Percentiles rank a stretch among this genome's conserved stretches.
Evolutionary conservation across 2,113 vertebrate species (phyloP).

Genomic region (Microcebus ravelobensis): DNA sequence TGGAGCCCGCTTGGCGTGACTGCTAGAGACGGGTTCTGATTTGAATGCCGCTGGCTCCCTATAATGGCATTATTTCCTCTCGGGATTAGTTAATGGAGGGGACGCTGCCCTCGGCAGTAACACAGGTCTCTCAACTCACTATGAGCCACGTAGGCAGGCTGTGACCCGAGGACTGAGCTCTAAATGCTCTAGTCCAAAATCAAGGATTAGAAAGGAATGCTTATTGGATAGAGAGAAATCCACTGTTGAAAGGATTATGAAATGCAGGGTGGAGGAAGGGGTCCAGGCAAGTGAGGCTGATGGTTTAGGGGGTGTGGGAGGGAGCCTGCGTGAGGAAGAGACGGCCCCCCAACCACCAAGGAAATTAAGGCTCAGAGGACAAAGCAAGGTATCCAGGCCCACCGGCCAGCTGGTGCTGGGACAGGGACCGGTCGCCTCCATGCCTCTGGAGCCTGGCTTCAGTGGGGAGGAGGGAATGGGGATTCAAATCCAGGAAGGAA

Average conservation of each 20-base stretch:
- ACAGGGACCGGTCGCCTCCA: neutral
- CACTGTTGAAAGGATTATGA: neutral
- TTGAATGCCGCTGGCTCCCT: neutral
- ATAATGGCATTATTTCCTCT: neutral
- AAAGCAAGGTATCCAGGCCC: neutral
- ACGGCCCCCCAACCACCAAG: neutral
- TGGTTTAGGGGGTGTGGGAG: neutral
- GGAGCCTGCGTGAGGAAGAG: no score
- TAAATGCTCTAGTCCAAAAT: neutral
- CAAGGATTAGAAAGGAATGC: constrained; percentile 28
- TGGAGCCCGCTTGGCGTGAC: neutral
- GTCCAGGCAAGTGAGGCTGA: neutral
- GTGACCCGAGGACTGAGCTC: neutral
- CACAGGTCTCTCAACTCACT: neutral
- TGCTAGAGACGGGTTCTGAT: neutral
- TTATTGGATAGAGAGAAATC: neutral
- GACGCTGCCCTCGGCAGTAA: neutral
- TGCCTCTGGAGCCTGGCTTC: neutral
- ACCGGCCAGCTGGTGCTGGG: neutral
- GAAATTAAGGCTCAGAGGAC: neutral
- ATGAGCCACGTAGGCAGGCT: neutral
- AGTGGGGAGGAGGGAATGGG: neutral
- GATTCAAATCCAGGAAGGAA: neutral
- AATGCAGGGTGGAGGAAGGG: neutral
- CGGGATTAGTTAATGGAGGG: neutral